A percentile compares a stretch with the other conserved stretches of the same genome.
These are phyloP conservation scores for Planococcus citri DNA, from an alignment of 1,140 invertebrate species.

Conservation along the genomic window DNA sequence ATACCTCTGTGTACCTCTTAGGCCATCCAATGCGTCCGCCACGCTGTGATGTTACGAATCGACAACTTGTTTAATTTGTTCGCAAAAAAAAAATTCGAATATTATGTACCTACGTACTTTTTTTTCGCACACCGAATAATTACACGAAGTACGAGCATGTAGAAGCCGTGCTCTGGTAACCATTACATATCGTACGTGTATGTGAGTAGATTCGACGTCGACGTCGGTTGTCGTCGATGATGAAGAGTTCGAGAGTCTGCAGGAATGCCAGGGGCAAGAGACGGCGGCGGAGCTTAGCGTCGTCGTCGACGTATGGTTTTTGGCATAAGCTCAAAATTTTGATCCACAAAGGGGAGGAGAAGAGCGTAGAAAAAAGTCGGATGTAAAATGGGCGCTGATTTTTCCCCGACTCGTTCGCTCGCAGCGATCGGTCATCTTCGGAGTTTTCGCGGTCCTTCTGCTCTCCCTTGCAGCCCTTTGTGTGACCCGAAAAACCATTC, in stretches of 20 bases:
- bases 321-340: not conserved
- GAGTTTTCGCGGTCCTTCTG: slow-evolving; percentile 9
- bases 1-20: too few species aligned
- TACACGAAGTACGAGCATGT: not conserved
- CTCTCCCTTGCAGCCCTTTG: not conserved
- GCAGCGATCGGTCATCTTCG: slow-evolving; percentile 13
- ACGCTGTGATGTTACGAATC: not conserved
- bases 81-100: too few species aligned
- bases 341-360: too few species aligned
- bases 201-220: too few species aligned
- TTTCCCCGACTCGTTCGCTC: not conserved
- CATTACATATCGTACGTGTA: too few species aligned
- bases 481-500: slow-evolving; percentile 8
- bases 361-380: not conserved
- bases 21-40: too few species aligned
- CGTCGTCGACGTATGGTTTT: not conserved
- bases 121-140: not conserved
- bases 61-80: slow-evolving; percentile 4
- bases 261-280: too few species aligned
- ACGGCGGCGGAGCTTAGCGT: not conserved
- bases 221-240: too few species aligned
- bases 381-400: not conserved
- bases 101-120: not conserved
- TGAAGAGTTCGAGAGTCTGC: too few species aligned
- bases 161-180: too few species aligned